A percentile compares a stretch with the other conserved stretches of the same genome.
Conservation (phyloP, 2,888 invertebrate species). For the Lysandra bellargus region DNA sequence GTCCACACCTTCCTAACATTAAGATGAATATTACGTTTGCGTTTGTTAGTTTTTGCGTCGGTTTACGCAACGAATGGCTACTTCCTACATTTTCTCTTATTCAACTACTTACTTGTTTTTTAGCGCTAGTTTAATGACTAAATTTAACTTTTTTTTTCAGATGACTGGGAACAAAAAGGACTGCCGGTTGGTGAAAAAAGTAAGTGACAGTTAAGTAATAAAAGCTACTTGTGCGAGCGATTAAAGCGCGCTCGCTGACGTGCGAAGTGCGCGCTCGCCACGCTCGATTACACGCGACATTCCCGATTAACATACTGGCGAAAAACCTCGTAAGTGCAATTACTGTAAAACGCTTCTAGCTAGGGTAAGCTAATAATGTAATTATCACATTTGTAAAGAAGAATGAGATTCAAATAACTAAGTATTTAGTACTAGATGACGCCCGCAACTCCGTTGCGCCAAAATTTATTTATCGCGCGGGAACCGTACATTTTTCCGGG, state of each 20-base stretch:
- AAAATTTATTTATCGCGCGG: too few species aligned
- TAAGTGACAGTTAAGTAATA: conserved; percentile 7
- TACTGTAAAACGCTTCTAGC: neutral
- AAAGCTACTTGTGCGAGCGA: conserved; percentile 21
- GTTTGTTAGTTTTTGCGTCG: neutral
- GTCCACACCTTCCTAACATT: conserved; percentile 37
- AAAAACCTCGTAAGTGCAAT: conserved; percentile 7
- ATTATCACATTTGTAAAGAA: neutral
- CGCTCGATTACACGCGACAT: conserved; percentile 13
- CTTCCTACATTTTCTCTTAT: neutral
- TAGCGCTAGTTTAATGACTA: neutral
- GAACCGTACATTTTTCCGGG: too few species aligned
- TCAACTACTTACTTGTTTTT: neutral
- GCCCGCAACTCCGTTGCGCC: too few species aligned
- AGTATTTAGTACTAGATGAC: neutral
- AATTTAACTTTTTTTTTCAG: neutral
- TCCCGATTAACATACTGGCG: conserved; percentile 12
- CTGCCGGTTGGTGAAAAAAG: neutral
- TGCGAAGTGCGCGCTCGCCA: conserved; percentile 11
- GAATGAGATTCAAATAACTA: neutral
- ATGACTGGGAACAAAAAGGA: neutral
- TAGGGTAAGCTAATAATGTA: neutral
- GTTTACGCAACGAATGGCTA: neutral
- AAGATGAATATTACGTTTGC: conserved; percentile 25
- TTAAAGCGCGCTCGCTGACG: conserved; percentile 15